Base-by-base conservation (phyloP, 2,888 invertebrate genomes). In the Tridacna gigas region DNA sequence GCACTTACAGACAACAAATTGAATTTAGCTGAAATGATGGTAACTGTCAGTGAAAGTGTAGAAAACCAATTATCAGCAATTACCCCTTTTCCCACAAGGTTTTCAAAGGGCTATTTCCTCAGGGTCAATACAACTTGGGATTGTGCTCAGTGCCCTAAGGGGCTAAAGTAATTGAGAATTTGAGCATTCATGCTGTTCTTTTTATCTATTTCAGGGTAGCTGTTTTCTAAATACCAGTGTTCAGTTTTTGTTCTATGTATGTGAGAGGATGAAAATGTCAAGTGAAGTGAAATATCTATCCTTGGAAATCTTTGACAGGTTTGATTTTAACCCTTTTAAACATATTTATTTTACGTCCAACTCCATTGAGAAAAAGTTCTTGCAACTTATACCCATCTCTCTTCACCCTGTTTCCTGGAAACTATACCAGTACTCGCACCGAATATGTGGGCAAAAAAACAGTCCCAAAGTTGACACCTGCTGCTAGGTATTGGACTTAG, bases 261-360 rank as follows among this genome's bases (percentile, higher is more conserved):
- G 94, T 90, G 93, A 94, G 26, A 88, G 84, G 77, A 87, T 94
- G 60, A 88, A 91, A 56, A 89, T 93, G 80, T 89, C 93, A 20
- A 78, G 77, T 65, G 92, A 94, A 86, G 93, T 93, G 9, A 93
- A 93, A 81, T 94, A 92, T 85, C 83, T 92, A n/a, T 91, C 94
- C 20, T 75, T 93, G 7, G 94, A 94, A 82, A 81, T 94, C 20
- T 94, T 94, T 90, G 93, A 94, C 82, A 93, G 92, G 94, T 94
- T 51, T 48, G 71, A 20, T 60, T 60, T 18, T 60, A 60, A 20
- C 4, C n/a, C 60, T 5, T 63, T 1, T 13, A 25, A 13, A 9
- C 7, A 1, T 63, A 63, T 63, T n/a, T 63, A n/a, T 63, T 63
- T 63, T 63, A 51, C 51, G 15, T 63, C 18, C n/a, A n/a, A n/a